A percentile compares a stretch with the other conserved stretches of the same genome.
Evolutionary conservation across 1,140 invertebrate species (phyloP).

Genomic region (Homarus americanus): DNA sequence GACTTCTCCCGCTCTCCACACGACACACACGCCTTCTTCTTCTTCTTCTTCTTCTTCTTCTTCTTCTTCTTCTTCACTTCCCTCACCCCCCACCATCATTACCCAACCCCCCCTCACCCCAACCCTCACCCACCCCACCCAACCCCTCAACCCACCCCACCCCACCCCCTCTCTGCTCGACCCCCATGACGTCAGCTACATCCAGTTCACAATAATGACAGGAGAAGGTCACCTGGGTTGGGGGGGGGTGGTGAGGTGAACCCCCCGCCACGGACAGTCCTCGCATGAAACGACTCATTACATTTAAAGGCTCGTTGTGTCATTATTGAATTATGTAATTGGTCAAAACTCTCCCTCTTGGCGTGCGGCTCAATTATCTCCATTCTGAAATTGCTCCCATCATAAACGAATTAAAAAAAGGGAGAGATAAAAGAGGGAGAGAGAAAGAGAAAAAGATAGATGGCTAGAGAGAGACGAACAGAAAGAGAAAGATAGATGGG

Average conservation of each 20-base stretch:
- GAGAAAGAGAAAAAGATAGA: no score
- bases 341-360: constrained; percentile 24
- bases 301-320: constrained; percentile 15
- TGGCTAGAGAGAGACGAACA: no score
- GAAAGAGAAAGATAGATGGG: no score
- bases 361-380: constrained; percentile 27
- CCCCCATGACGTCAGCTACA: constrained; percentile 4
- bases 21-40: no score
- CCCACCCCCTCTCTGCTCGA: neutral
- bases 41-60: neutral
- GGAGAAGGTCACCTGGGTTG: neutral
- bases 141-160: neutral
- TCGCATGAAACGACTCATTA: constrained; percentile 25
- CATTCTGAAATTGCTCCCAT: constrained; percentile 21
- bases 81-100: neutral
- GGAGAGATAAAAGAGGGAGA: no score
- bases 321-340: constrained; percentile 40
- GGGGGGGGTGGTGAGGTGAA: neutral
- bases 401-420: constrained; percentile 14
- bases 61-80: neutral
- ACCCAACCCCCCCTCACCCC: neutral
- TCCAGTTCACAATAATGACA: constrained; percentile 10
- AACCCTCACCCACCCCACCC: neutral
- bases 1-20: no score
- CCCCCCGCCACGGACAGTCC: neutral